Percentiles rank a stretch among this genome's conserved stretches.
phyloP scores from a whole-genome alignment of 2,888 invertebrate species.

The Colletes collaris region DNA sequence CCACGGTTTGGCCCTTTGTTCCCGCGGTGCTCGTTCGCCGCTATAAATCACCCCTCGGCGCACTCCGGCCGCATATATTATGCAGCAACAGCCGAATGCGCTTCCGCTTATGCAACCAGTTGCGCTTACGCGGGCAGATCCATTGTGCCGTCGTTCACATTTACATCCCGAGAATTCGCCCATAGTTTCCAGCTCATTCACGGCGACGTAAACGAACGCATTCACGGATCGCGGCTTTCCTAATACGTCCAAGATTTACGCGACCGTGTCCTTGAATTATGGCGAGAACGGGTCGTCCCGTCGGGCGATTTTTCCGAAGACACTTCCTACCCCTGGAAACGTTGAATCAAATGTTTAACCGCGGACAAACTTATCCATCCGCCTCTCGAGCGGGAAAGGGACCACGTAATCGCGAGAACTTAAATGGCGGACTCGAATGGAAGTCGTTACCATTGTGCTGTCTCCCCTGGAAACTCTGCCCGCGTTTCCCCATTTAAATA shows the following conservation, averaged over 20 bases:
- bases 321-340: too few relatives aligned
- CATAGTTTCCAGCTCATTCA: slow-evolving; percentile 62
- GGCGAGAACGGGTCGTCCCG: neutral
- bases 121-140: slow-evolving; percentile 58
- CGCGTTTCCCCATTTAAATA: slow-evolving; percentile 67
- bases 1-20: slow-evolving; percentile 52
- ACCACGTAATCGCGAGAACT: neutral
- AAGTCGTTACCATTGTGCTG: slow-evolving; percentile 18
- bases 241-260: slow-evolving; percentile 57
- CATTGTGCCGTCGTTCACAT: slow-evolving; percentile 65
- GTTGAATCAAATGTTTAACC: slow-evolving; percentile 20
- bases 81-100: slow-evolving; percentile 51
- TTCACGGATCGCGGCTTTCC: slow-evolving; percentile 59
- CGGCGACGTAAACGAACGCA: slow-evolving; percentile 48
- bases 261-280: slow-evolving; percentile 39
- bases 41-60: slow-evolving; percentile 63
- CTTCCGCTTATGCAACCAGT: slow-evolving; percentile 73
- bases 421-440: slow-evolving; percentile 6
- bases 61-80: slow-evolving; percentile 60
- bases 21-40: slow-evolving; percentile 36
- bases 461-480: slow-evolving; percentile 32
- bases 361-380: slow-evolving; percentile 4
- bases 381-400: slow-evolving; percentile 5
- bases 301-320: too few relatives aligned
- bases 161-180: slow-evolving; percentile 64